Conservation (phyloP, 2,113 vertebrate species). For the Ranitomeya imitator region DNA sequence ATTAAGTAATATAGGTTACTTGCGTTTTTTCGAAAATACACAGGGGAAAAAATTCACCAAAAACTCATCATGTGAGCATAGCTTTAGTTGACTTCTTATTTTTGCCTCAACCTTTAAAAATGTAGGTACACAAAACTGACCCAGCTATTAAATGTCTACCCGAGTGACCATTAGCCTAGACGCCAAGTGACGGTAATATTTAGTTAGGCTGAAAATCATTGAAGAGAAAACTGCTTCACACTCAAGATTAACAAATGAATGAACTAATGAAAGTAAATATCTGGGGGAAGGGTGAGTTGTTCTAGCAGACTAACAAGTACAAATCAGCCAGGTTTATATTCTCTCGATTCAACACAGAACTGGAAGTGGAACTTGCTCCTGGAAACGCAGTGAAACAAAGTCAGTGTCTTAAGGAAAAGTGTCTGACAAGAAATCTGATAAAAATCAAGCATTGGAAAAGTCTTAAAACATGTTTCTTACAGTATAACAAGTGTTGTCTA, state of each 20-base stretch:
- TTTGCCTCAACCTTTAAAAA: neutral
- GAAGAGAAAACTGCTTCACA: slow-evolving; percentile 25
- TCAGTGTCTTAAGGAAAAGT: neutral
- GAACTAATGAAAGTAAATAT: slow-evolving; percentile 31
- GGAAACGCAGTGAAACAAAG: neutral
- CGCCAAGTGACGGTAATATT: slow-evolving; percentile 28
- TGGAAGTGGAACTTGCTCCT: neutral
- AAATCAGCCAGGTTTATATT: slow-evolving; percentile 23
- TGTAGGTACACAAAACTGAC: neutral
- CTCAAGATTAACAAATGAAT: slow-evolving; percentile 39
- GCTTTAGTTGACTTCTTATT: neutral
- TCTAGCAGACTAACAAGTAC: neutral
- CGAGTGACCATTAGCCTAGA: neutral
- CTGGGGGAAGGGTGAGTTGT: slow-evolving; percentile 35
- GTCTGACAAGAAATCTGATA: neutral
- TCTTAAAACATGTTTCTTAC: neutral
- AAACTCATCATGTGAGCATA: too few species aligned
- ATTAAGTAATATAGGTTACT: too few species aligned
- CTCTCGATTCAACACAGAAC: neutral
- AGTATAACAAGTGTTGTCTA: too few species aligned
- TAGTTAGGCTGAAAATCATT: slow-evolving; percentile 5
- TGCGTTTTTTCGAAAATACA: too few species aligned
- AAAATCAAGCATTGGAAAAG: neutral
- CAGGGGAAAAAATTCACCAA: too few species aligned
- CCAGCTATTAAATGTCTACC: neutral